Evolutionary conservation across 2,888 invertebrate genomes (phyloP), one percentile per base, ranked within the genome.

Genomic region (Ceriagrion tenellum): DNA sequence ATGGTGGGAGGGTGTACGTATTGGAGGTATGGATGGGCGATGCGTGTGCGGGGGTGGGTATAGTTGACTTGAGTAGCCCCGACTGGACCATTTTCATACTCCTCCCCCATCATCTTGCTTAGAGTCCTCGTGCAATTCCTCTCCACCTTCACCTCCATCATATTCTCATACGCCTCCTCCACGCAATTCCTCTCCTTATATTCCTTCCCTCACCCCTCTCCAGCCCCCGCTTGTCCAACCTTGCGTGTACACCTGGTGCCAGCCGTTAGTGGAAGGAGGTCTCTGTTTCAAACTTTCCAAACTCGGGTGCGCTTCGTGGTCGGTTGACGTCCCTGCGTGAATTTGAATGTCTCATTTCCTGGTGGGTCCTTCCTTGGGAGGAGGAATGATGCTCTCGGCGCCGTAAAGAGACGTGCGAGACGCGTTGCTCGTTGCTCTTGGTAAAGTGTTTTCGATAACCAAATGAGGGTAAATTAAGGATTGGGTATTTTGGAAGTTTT

Each of bases 341-440:
- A 81, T 81, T 81, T 81, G 81, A 81, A 81, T 81, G 81, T 81
- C 81, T 81, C 81, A 81, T 81, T 81, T 81, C 81, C 69, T n/a
- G n/a, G 69, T 26, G 10, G 69, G 8, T 69, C n/a, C 81, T 30
- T 59, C 81, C 81, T 35, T 8, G 35, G 10, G 10, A 16, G 47
- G 35, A 81, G 81, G 35, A 81, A 35, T 35, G 81, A 81, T 30
- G 69, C 23, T 23, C 26, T 16, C 30, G 13, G 59, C 20, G 20
- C 81, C 81, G 3, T 18, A 35, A 23, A 13, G 26, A 69, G 81
- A 81, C 30, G 81, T 35, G 69, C 23, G 81, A 81, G 35, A 81
- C 81, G 10, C 47, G 47, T 47, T 47, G 47, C 30, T 35, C 47
- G 47, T 47, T 47, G 47, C 30, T 35, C 81, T 81, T n/a, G 30